These are phyloP conservation scores for Aurelia sp. DNA, from an alignment of 30 jellyfish, hydroid and myxozoan species.

Conservation along the genomic window DNA sequence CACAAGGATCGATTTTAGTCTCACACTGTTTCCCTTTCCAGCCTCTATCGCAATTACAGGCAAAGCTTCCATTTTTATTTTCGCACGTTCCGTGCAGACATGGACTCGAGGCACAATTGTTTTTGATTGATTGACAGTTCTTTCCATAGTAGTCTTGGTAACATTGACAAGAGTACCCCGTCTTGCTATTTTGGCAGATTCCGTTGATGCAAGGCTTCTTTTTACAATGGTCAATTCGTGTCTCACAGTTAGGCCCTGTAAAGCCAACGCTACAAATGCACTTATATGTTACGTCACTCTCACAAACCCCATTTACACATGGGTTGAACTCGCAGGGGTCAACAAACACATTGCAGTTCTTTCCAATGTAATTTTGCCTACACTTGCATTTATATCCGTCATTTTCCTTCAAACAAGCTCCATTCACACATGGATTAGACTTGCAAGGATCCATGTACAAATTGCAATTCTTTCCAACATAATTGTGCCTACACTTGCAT, in stretches of 20 bases:
- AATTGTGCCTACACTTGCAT: constrained; percentile 32
- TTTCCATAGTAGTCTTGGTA: constrained; percentile 31
- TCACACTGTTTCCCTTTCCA: constrained; percentile 52
- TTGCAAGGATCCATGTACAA: constrained; percentile 5
- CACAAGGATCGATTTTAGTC: constrained; percentile 24
- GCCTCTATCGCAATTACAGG: constrained; percentile 40
- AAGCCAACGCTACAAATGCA: constrained; percentile 52
- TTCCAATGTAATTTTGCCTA: constrained; percentile 7
- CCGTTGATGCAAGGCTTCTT: constrained; percentile 65
- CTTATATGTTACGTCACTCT: not conserved
- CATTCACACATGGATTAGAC: constrained; percentile 51
- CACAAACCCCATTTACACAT: constrained; percentile 37
- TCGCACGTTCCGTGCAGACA: constrained; percentile 47
- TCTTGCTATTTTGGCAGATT: constrained; percentile 19
- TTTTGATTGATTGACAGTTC: constrained; percentile 4
- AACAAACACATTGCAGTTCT: constrained; percentile 22
- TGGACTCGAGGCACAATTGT: constrained; percentile 49
- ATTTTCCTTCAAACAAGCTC: constrained; percentile 12
- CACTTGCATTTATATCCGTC: constrained; percentile 33
- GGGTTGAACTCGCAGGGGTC: constrained; percentile 56
- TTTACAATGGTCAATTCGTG: constrained; percentile 22
- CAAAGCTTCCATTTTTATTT: constrained; percentile 14
- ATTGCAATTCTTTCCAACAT: constrained; percentile 33
- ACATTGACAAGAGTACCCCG: constrained; percentile 58
- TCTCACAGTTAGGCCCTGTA: constrained; percentile 51